Percentiles rank a stretch among this genome's conserved stretches.
Conservation (phyloP, 2,113 vertebrate genomes). For the Oncorhynchus tshawytscha region DNA sequence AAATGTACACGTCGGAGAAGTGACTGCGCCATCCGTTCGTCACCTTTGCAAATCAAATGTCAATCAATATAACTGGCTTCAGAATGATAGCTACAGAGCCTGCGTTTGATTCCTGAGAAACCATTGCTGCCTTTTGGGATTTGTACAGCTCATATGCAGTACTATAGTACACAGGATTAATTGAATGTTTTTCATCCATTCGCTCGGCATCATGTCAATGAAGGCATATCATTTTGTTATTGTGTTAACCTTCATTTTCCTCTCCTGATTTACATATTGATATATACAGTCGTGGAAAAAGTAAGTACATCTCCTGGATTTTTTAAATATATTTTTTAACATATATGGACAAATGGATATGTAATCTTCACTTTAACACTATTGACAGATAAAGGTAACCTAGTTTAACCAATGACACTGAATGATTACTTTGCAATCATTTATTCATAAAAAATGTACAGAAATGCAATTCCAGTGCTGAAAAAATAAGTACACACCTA, state of each 20-base stretch:
- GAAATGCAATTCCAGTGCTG: too few species aligned
- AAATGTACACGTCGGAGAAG: slow-evolving; percentile 71
- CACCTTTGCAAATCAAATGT: background rate
- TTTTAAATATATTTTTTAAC: too few species aligned
- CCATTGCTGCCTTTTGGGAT: background rate
- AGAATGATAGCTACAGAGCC: slow-evolving; percentile 13
- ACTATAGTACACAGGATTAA: slow-evolving; percentile 29
- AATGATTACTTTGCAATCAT: too few species aligned
- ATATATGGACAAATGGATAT: too few species aligned
- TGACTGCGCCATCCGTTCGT: slow-evolving; percentile 26
- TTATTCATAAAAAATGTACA: too few species aligned
- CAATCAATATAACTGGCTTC: too few species aligned
- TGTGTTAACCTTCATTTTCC: background rate
- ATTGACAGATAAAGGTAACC: background rate
- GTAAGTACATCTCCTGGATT: too few species aligned
- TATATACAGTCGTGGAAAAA: background rate
- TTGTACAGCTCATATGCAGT: background rate
- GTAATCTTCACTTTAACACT: too few species aligned
- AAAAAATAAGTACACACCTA: too few species aligned
- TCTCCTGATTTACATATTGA: slow-evolving; percentile 12
- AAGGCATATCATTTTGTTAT: slow-evolving; percentile 31
- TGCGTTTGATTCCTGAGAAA: background rate
- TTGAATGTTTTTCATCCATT: slow-evolving; percentile 32
- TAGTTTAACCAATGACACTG: too few species aligned
- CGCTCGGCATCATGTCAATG: slow-evolving; percentile 30